Evolutionary conservation across 2,888 invertebrate species (phyloP).

Genomic region (Actias luna): DNA sequence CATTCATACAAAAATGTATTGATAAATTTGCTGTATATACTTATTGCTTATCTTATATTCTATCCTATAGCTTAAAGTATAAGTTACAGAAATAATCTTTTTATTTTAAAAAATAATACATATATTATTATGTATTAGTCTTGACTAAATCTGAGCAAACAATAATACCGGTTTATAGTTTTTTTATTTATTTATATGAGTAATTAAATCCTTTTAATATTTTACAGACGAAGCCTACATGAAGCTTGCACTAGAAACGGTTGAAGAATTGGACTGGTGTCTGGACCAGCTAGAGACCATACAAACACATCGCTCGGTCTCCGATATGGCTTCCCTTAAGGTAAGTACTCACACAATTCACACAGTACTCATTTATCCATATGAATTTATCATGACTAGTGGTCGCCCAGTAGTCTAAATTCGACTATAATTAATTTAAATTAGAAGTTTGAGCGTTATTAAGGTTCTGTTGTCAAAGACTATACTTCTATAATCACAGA

Average conservation of each 20-base stretch:
- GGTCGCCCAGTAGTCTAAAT: too few species aligned
- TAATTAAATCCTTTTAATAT: constrained; percentile 27
- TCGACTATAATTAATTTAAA: too few species aligned
- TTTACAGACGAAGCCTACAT: constrained; percentile 93
- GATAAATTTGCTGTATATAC: neutral
- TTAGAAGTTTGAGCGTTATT: too few species aligned
- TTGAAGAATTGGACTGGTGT: constrained; percentile 99
- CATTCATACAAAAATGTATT: too few species aligned
- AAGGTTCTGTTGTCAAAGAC: too few species aligned
- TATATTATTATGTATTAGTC: too few species aligned
- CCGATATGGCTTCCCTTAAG: constrained; percentile 99
- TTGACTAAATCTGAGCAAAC: neutral
- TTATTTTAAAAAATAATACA: neutral
- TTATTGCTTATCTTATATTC: neutral
- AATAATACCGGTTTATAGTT: neutral
- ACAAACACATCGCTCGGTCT: constrained; percentile 99
- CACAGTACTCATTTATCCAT: constrained; percentile 15
- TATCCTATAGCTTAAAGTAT: neutral
- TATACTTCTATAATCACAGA: too few species aligned
- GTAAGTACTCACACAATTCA: constrained; percentile 77
- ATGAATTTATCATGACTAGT: constrained; percentile 30
- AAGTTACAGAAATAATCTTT: neutral
- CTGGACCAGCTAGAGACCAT: constrained; percentile 99
- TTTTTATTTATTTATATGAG: neutral
- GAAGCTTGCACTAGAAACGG: constrained; percentile 96